A percentile compares a stretch with the other conserved stretches of the same genome.
Conservation (phyloP, 2,113 vertebrate species). For the Donacobius atricapilla region DNA sequence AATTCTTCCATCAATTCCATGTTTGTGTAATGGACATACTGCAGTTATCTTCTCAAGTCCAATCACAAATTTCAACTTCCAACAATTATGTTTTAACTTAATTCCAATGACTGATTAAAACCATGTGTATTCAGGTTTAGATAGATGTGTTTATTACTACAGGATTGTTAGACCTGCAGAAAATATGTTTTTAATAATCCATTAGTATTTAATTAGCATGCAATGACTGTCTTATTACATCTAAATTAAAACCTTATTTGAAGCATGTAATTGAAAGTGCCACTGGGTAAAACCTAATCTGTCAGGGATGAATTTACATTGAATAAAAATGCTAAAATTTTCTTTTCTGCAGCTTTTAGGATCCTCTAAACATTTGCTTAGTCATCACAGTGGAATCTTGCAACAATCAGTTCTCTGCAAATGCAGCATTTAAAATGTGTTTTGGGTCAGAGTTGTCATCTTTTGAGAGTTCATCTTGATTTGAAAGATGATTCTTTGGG, state of each 20-base stretch:
- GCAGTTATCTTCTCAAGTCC: constrained; percentile 32
- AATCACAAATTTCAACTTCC: constrained; percentile 49
- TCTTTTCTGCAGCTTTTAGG: constrained; percentile 39
- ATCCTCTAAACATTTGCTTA: constrained; percentile 16
- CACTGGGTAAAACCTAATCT: constrained; percentile 67
- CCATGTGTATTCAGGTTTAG: constrained; percentile 56
- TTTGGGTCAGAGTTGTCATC: constrained; percentile 34
- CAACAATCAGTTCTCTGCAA: constrained; percentile 32
- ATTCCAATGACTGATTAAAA: constrained; percentile 60
- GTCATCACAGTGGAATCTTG: constrained; percentile 46
- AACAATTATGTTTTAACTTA: constrained; percentile 52
- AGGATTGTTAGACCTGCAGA: constrained; percentile 59
- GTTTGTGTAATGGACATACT: constrained; percentile 3
- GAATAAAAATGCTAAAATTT: constrained; percentile 35
- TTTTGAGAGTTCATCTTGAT: constrained; percentile 30
- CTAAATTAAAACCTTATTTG: constrained; percentile 67
- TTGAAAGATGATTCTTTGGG: constrained; percentile 18
- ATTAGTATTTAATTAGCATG: constrained; percentile 68
- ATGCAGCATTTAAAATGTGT: constrained; percentile 32
- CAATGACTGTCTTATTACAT: constrained; percentile 74
- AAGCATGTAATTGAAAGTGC: constrained; percentile 66
- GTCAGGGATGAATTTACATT: constrained; percentile 44
- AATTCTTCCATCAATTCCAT: constrained; percentile 35
- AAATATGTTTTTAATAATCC: constrained; percentile 70
- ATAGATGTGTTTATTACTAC: constrained; percentile 52